A percentile compares a stretch with the other conserved stretches of the same genome.
These are phyloP conservation scores for Papilio gigon DNA, from an alignment of 2,888 invertebrate genomes.

Conservation along the genomic window DNA sequence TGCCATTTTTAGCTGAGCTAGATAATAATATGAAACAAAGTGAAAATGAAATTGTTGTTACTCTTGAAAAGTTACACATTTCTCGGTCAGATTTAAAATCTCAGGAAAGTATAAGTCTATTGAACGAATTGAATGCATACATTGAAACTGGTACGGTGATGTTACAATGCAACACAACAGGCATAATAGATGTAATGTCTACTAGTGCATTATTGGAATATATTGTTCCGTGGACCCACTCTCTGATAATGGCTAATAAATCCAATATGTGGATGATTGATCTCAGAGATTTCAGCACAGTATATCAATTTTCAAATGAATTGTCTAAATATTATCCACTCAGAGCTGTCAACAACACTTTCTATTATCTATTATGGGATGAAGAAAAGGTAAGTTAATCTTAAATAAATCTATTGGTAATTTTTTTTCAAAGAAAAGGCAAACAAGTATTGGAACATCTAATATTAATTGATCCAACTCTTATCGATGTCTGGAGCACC, in stretches of 20 bases:
- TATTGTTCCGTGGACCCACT: slow-evolving; percentile 60
- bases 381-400: slow-evolving; percentile 59
- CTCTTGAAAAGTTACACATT: slow-evolving; percentile 53
- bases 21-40: slow-evolving; percentile 52
- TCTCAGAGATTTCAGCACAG: slow-evolving; percentile 54
- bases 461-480: too few relatives aligned
- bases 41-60: slow-evolving; percentile 50
- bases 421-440: too few relatives aligned
- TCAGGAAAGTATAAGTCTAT: slow-evolving; percentile 38
- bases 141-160: slow-evolving; percentile 53
- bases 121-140: slow-evolving; percentile 57
- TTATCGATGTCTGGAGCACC: too few relatives aligned
- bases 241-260: slow-evolving; percentile 55
- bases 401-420: too few relatives aligned
- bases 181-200: slow-evolving; percentile 54
- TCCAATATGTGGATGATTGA: slow-evolving; percentile 66
- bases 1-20: slow-evolving; percentile 54
- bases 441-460: too few relatives aligned
- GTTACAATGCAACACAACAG: slow-evolving; percentile 63
- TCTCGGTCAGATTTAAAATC: slow-evolving; percentile 40
- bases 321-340: slow-evolving; percentile 60
- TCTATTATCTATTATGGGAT: slow-evolving; percentile 65
- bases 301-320: slow-evolving; percentile 58
- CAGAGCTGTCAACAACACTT: slow-evolving; percentile 54
- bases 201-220: slow-evolving; percentile 51